A percentile compares a stretch with the other conserved stretches of the same genome.
phyloP scores from a whole-genome alignment of 2,888 invertebrate genomes.

The Pardosa pseudoannulata region DNA sequence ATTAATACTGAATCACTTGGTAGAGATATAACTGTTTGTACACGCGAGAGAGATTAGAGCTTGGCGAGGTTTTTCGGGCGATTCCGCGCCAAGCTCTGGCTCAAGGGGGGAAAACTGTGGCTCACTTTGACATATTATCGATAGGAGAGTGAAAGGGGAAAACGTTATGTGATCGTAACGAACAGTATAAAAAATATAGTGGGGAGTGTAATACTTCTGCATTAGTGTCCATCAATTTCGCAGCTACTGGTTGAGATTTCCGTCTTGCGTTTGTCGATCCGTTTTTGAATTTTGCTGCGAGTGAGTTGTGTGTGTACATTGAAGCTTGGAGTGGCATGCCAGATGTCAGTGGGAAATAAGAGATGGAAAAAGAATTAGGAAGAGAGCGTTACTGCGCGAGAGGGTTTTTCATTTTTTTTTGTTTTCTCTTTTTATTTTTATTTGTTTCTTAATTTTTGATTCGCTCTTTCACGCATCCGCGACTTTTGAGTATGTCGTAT shows the following conservation, averaged over 20 bases:
- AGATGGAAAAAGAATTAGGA: not conserved
- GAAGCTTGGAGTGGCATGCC: not conserved
- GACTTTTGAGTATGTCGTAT: no score
- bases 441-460: not conserved
- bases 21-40: slow-evolving; percentile 58
- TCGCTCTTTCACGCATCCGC: no score
- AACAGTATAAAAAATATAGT: slow-evolving; percentile 40
- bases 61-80: slow-evolving; percentile 41
- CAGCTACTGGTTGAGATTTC: slow-evolving; percentile 24
- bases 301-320: not conserved
- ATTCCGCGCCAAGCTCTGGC: slow-evolving; percentile 60
- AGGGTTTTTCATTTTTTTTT: not conserved
- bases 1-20: slow-evolving; percentile 73
- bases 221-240: slow-evolving; percentile 61
- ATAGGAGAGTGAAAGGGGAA: slow-evolving; percentile 40
- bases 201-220: slow-evolving; percentile 52
- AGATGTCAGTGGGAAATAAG: slow-evolving; percentile 1
- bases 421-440: not conserved
- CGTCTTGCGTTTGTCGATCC: slow-evolving; percentile 11
- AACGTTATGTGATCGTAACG: slow-evolving; percentile 55
- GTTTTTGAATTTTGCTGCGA: not conserved
- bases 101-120: slow-evolving; percentile 9
- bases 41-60: slow-evolving; percentile 24
- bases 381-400: not conserved
- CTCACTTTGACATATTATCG: slow-evolving; percentile 64